Evolutionary conservation across 2,888 invertebrate species (phyloP), one percentile per base, ranked within the genome.

Genomic region (Eumerus sabulonum): DNA sequence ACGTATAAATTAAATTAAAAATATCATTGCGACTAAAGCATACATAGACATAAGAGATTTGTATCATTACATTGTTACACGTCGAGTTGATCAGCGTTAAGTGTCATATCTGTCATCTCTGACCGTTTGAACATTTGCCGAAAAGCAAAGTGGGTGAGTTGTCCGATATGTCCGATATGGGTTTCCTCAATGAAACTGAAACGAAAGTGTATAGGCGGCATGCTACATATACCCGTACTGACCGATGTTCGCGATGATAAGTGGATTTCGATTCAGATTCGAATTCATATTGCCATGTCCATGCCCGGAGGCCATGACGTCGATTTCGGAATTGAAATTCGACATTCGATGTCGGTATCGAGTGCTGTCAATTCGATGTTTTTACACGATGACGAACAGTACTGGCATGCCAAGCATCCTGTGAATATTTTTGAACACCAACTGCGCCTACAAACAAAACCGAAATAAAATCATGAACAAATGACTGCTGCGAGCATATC

Each of bases 41-140:
- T n/a, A n/a, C n/a, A n/a, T n/a, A n/a, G n/a, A n/a, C n/a, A n/a
- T n/a, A n/a, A n/a, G n/a, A n/a, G n/a, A n/a, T n/a, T n/a, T n/a
- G n/a, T n/a, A n/a, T n/a, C n/a, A n/a, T n/a, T n/a, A n/a, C n/a
- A n/a, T n/a, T n/a, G n/a, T n/a, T n/a, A n/a, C n/a, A n/a, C n/a
- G n/a, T n/a, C n/a, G n/a, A 27, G 27, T 27, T 27, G 27, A 7
- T 2, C 27, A 27, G 27, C 27, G 36, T 66, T 42, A 40, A 72
- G 56, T 56, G 76, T 72, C 66, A 76, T 71, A 76, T 76, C 76
- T 76, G 76, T 72, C 72, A 72, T 76, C 66, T 76, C 66, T 76
- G 71, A 56, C 11, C 60, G 63, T 70, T 76, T 71, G 59, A 66
- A 67, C 67, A 50, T 67, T 68, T 53, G 53, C 63, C 77, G 64